Percentiles rank a stretch among this genome's conserved stretches.
Evolutionary conservation across 2,888 invertebrate species (phyloP).

Genomic region (Macrophya alboannulata): DNA sequence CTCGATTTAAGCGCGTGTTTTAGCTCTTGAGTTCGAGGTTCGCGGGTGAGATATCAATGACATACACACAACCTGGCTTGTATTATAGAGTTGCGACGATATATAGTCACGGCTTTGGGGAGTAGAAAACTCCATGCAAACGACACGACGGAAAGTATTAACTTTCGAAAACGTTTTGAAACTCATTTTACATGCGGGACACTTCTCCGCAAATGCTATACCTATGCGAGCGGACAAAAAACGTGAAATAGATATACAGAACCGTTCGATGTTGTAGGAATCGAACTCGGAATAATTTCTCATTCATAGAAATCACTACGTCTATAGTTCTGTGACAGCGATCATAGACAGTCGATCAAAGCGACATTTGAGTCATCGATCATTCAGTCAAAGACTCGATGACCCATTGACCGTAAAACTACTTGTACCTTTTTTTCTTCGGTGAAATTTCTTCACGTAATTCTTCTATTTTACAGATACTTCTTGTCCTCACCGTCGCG

Average conservation of each 20-base stretch:
- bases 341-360: constrained; percentile 10
- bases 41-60: constrained; percentile 29
- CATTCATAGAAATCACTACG: neutral
- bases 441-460: neutral
- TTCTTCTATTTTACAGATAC: constrained; percentile 80
- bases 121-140: constrained; percentile 56
- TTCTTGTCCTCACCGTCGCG: constrained; percentile 80
- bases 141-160: constrained; percentile 56
- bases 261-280: neutral
- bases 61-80: constrained; percentile 1
- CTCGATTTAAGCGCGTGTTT: constrained; percentile 24
- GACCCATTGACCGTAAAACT: neutral
- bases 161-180: constrained; percentile 68
- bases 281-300: neutral
- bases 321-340: neutral
- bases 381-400: neutral
- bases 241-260: constrained; percentile 42
- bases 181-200: constrained; percentile 62
- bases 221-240: neutral
- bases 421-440: neutral
- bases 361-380: constrained; percentile 26
- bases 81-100: neutral
- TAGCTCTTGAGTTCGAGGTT: neutral
- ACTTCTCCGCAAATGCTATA: neutral
- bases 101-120: constrained; percentile 17